A percentile compares a stretch with the other conserved stretches of the same genome.
These are phyloP conservation scores for Eupsilia transversa DNA, from an alignment of 2,888 invertebrate genomes.

Conservation along the genomic window DNA sequence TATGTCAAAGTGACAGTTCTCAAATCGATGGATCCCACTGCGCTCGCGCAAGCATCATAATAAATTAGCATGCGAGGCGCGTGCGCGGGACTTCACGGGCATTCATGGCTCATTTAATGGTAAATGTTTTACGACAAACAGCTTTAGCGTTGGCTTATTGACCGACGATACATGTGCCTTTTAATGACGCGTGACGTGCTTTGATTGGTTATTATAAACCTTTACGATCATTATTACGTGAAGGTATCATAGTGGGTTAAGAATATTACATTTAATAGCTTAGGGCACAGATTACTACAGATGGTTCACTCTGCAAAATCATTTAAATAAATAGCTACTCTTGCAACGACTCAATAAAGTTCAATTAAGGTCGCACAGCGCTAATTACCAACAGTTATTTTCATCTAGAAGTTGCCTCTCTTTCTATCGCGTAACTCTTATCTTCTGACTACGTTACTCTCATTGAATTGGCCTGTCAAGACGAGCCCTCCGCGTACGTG, in stretches of 20 bases:
- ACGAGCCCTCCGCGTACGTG: too few relatives aligned
- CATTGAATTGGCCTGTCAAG: too few relatives aligned
- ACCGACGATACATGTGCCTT: slow-evolving; percentile 46
- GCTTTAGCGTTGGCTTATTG: slow-evolving; percentile 61
- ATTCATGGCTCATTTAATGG: slow-evolving; percentile 73
- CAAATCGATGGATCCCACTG: slow-evolving; percentile 38
- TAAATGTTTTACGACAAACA: slow-evolving; percentile 74
- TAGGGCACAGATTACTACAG: too few relatives aligned
- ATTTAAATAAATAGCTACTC: too few relatives aligned
- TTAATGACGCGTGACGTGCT: slow-evolving; percentile 52
- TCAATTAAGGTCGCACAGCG: too few relatives aligned
- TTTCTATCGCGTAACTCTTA: too few relatives aligned
- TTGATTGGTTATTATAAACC: slow-evolving; percentile 53
- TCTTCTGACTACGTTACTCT: too few relatives aligned
- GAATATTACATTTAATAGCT: slow-evolving; percentile 3
- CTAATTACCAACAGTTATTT: too few relatives aligned
- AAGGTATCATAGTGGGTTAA: slow-evolving; percentile 15
- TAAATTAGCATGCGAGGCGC: slow-evolving; percentile 66
- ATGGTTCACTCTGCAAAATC: too few relatives aligned
- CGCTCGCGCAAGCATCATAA: slow-evolving; percentile 47
- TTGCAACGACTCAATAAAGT: too few relatives aligned
- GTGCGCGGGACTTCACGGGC: slow-evolving; percentile 68
- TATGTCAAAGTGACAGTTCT: slow-evolving; percentile 29
- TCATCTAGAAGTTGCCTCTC: too few relatives aligned
- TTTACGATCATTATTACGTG: slow-evolving; percentile 58